Evolutionary conservation across 2,888 invertebrate species (phyloP), one percentile per base, ranked within the genome.

Genomic region (Xylocampa areola): DNA sequence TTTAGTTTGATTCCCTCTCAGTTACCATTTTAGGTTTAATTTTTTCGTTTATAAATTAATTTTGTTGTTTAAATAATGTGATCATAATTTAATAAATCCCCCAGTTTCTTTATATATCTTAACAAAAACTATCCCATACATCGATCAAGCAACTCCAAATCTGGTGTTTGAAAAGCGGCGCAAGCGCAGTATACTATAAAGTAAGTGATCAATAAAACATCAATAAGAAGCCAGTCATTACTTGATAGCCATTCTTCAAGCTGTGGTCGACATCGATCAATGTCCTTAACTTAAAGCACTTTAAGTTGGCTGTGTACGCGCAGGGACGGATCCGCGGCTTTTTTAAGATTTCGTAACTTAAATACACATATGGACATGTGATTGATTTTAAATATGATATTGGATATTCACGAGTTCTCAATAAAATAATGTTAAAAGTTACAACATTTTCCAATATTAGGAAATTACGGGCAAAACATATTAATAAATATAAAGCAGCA

Each of bases 181-280:
- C 36, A 40, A 21, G 29, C 35, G 36, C 44, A 32, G 11, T 67
- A 44, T 29, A 52, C 40, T 6, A n/a, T n/a, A 37, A 44, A 45
- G 45, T 52, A 53, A 54, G 32, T 50, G 55, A 53, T 70, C 58
- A 63, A 67, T 70, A 63, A 59, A 63, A 63, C 52, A 61, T 48
- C 68, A 73, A 76, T 76, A 62, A 77, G 68, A n/a, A 48, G 45
- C 66, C 49, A 68, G 68, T 68, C 77, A 74, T 79, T 79, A 64
- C 72, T 77, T 75, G 70, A 71, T 73, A 70, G 67, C 66, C 72
- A 71, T 79, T 76, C 68, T 45, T 76, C 59, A 69, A 57, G 66
- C 64, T 59, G 62, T 62, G 54, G 44, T 37, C 59, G 58, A 51
- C 73, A 80, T 80, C 77, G 75, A 82, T 82, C 82, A 81, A 79